A percentile compares a stretch with the other conserved stretches of the same genome.
phyloP scores from a whole-genome alignment of 1,140 invertebrate species.

The Bombus waltoni region DNA sequence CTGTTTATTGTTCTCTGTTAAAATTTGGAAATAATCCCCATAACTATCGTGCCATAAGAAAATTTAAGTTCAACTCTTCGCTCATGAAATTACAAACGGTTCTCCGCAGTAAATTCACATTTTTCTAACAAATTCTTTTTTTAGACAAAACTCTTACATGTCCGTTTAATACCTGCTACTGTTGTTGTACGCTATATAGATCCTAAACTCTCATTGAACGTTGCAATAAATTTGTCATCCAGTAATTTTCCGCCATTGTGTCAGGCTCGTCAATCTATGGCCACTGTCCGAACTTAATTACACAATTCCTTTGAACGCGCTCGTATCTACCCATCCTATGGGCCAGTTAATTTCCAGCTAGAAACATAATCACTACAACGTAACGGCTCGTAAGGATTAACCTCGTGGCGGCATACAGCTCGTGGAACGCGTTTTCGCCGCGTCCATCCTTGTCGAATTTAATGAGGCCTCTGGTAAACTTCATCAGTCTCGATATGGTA shows the following conservation, averaged over 20 bases:
- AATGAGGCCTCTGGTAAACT: conserved; percentile 56
- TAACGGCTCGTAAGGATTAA: conserved; percentile 44
- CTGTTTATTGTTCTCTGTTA: neutral
- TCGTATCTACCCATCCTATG: too few relatives aligned
- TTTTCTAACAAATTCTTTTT: neutral
- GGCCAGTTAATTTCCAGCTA: conserved; percentile 4
- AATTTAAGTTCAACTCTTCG: neutral
- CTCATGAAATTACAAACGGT: neutral
- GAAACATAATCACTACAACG: conserved; percentile 47
- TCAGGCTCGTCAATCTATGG: neutral
- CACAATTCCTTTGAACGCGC: conserved; percentile 31
- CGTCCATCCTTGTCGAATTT: conserved; percentile 35
- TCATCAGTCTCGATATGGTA: conserved; percentile 53
- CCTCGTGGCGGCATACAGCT: neutral
- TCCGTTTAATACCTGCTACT: rapidly evolving
- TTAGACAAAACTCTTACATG: neutral
- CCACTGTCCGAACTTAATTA: neutral
- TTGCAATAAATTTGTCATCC: neutral
- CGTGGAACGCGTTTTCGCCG: conserved; percentile 45
- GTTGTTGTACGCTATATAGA: too few relatives aligned
- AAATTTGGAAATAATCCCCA: neutral
- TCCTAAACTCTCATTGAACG: neutral
- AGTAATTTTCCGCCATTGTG: neutral
- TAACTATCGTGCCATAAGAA: neutral
- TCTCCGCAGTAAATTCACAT: neutral